Percentiles rank a stretch among this genome's conserved stretches.
Evolutionary conservation across 2,113 vertebrate species (phyloP).

Genomic region (Coreoperca whiteheadi): DNA sequence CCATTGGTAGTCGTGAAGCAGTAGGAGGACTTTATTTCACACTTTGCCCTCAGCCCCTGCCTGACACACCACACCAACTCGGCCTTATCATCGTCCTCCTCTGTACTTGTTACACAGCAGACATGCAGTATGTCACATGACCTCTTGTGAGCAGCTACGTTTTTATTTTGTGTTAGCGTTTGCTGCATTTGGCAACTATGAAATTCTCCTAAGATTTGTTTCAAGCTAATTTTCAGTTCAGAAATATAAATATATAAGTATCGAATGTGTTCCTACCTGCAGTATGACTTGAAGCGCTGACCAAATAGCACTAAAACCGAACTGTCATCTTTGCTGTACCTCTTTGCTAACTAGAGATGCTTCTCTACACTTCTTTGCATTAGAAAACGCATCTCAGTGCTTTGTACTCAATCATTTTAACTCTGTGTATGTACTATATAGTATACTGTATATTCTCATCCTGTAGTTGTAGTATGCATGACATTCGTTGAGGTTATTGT

Average conservation of each 20-base stretch:
- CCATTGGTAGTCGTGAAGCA: conserved; percentile 28
- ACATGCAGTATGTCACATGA: conserved; percentile 4
- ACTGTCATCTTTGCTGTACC: neutral
- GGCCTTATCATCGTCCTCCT: conserved; percentile 64
- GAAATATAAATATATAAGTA: neutral
- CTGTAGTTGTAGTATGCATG: conserved; percentile 56
- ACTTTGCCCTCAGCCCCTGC: neutral
- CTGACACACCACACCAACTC: conserved; percentile 46
- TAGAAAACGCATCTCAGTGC: neutral
- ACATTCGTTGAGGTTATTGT: neutral
- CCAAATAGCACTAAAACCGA: neutral
- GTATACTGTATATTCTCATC: neutral
- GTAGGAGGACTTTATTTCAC: conserved; percentile 15
- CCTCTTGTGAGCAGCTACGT: conserved; percentile 30
- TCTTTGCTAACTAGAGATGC: neutral
- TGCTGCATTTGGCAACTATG: neutral
- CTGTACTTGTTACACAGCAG: conserved; percentile 9
- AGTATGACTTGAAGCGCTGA: conserved; percentile 14
- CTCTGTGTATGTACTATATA: neutral
- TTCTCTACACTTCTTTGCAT: neutral
- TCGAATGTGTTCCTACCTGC: conserved; percentile 16
- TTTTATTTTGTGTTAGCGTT: conserved; percentile 1
- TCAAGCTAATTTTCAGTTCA: neutral
- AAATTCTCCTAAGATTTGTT: neutral
- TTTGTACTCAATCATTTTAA: conserved; percentile 12